Percentiles rank a stretch among this genome's conserved stretches.
These are phyloP conservation scores for Lasioglossum vierecki DNA, from an alignment of 2,888 invertebrate genomes.

Conservation along the genomic window DNA sequence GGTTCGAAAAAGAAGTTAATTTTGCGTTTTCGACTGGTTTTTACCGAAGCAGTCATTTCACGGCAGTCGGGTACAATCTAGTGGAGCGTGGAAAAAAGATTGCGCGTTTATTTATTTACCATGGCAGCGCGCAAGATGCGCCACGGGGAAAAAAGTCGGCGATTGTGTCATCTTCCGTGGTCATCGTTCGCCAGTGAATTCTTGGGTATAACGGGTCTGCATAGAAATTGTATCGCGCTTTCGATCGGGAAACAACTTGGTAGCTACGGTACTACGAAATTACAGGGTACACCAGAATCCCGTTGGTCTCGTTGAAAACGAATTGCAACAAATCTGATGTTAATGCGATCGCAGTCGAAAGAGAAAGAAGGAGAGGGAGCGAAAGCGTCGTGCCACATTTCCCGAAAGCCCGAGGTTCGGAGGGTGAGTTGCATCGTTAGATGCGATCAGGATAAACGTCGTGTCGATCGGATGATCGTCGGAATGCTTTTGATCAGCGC, in stretches of 20 bases:
- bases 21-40: not conserved
- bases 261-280: conserved; percentile 59
- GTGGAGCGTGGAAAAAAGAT: not conserved
- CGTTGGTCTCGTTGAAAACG: conserved; percentile 48
- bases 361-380: not conserved
- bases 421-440: conserved; percentile 36
- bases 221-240: conserved; percentile 65
- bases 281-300: conserved; percentile 49
- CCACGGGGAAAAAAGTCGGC: not conserved
- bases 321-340: conserved; percentile 59
- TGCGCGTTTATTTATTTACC: not conserved
- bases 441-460: conserved; percentile 30
- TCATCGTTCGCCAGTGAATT: conserved; percentile 38
- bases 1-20: not conserved
- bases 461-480: conserved; percentile 33
- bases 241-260: conserved; percentile 59
- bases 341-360: conserved; percentile 55
- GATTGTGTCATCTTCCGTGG: conserved; percentile 10
- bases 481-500: conserved; percentile 52
- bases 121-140: not conserved
- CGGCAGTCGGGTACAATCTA: not conserved
- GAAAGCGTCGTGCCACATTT: not conserved
- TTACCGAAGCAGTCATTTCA: not conserved
- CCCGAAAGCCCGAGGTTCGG: conserved; percentile 12
- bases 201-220: conserved; percentile 46